Conservation (phyloP, 2,113 vertebrate species). For the Corvus moneduloides region DNA sequence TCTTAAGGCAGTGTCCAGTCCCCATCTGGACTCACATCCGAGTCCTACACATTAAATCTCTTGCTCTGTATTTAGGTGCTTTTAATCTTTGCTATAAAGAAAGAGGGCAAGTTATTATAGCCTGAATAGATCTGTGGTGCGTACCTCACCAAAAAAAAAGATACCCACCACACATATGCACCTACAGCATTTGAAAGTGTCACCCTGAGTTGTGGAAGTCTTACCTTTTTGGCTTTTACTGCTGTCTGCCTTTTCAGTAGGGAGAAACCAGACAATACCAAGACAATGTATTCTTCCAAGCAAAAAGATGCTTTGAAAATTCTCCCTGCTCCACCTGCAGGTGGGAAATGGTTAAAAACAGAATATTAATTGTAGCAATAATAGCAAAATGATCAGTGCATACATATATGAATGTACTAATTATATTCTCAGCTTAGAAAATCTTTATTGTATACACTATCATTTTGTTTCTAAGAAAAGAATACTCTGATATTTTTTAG, state of each 20-base stretch:
- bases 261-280: background rate
- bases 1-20: background rate
- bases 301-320: background rate
- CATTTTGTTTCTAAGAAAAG: slow-evolving; percentile 19
- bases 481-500: background rate
- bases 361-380: background rate
- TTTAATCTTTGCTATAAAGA: background rate
- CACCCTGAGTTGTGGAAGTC: background rate
- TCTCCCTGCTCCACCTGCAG: background rate
- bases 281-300: background rate
- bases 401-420: background rate
- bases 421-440: background rate
- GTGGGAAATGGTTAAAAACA: background rate
- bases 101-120: background rate
- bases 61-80: background rate
- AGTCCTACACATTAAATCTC: background rate
- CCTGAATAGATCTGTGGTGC: background rate
- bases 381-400: background rate
- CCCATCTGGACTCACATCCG: background rate
- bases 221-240: background rate
- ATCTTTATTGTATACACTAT: background rate
- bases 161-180: background rate
- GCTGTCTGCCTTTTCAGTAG: background rate
- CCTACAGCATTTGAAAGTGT: background rate
- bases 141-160: background rate